A percentile compares a stretch with the other conserved stretches of the same genome.
Conservation (phyloP, 2,888 invertebrate species). For the Thera obeliscata region DNA sequence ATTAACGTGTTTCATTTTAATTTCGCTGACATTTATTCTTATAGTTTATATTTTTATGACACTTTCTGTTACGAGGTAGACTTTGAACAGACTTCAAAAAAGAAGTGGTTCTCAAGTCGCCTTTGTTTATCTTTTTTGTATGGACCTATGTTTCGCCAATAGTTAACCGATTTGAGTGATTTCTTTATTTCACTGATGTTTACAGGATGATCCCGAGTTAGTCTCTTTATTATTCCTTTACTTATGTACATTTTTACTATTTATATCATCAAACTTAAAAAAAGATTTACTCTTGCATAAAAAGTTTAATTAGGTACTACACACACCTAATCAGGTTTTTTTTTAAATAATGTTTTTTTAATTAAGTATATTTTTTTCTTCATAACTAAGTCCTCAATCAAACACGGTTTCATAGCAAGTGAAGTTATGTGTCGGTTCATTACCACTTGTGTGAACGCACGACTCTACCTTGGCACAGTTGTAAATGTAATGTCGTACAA, state of each 20-base stretch:
- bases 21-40: slow-evolving; percentile 13
- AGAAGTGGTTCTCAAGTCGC: not conserved
- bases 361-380: slow-evolving; percentile 17
- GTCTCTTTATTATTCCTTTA: no score
- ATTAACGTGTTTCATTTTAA: slow-evolving; percentile 10
- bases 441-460: slow-evolving; percentile 37
- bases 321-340: no score
- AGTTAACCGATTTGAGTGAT: no score
- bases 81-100: not conserved
- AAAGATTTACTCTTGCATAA: no score
- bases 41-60: not conserved
- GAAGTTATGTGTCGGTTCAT: slow-evolving; percentile 29
- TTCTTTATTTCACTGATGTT: no score
- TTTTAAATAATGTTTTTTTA: no score
- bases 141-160: no score
- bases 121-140: no score
- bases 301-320: no score
- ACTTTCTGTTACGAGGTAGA: not conserved
- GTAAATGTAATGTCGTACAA: slow-evolving; percentile 33
- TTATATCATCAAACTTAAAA: no score
- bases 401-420: slow-evolving; percentile 22
- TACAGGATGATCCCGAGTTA: no score
- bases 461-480: slow-evolving; percentile 46
- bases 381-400: slow-evolving; percentile 22
- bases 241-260: no score